Percentiles rank a stretch among this genome's conserved stretches.
phyloP scores from a whole-genome alignment of 2,797 vertebrate species.

The Sparus aurata region DNA sequence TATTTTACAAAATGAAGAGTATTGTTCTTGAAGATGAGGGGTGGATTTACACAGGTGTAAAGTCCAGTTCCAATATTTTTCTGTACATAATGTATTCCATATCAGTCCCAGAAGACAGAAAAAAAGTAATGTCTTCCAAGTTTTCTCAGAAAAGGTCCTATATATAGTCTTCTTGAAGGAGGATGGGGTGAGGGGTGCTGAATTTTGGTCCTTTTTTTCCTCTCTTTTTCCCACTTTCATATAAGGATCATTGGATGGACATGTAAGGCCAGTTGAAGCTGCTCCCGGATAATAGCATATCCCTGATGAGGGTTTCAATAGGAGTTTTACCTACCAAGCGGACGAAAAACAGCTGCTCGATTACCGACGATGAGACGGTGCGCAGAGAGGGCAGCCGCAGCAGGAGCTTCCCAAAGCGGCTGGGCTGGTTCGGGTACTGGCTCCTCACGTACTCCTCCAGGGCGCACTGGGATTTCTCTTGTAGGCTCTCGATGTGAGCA shows the following conservation, averaged over 20 bases:
- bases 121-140: constrained; percentile 86
- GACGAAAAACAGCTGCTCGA: constrained; percentile 99
- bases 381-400: constrained; percentile 96
- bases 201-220: constrained; percentile 86
- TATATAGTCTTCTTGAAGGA: constrained; percentile 88
- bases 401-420: constrained; percentile 98
- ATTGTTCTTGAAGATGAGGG: constrained; percentile 92
- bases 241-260: constrained; percentile 99
- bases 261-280: constrained; percentile 99
- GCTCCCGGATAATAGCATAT: constrained; percentile 99
- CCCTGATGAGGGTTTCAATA: constrained; percentile 99
- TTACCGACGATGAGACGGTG: constrained; percentile 97
- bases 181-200: constrained; percentile 79
- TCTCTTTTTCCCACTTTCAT: constrained; percentile 84
- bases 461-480: constrained; percentile 98
- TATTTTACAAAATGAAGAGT: constrained; percentile 99
- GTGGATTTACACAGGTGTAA: constrained; percentile 93
- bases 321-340: constrained; percentile 99
- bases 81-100: constrained; percentile 98
- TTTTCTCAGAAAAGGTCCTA: constrained; percentile 89
- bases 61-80: constrained; percentile 92
- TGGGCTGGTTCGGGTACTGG: constrained; percentile 99
- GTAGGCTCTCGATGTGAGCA: constrained; percentile 98
- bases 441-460: constrained; percentile 98
- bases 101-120: constrained; percentile 93